Percentiles rank a stretch among this genome's conserved stretches.
Conservation (phyloP, 2,797 vertebrate species). For the Danio albolineatus region DNA sequence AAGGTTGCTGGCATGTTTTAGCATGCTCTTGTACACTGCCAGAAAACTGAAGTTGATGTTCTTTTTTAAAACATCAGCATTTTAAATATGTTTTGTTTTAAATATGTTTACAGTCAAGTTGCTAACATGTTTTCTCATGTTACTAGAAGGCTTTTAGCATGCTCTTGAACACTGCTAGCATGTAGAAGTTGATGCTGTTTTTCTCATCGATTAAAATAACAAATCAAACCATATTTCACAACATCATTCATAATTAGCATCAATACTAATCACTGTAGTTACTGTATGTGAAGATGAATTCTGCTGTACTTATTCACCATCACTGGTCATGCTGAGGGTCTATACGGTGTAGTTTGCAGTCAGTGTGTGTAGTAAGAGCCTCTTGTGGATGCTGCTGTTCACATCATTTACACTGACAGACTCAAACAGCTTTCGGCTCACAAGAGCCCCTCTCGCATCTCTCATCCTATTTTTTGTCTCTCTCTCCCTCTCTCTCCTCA, state of each 20-base stretch:
- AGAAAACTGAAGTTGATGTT: no score
- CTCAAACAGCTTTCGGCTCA: conserved; percentile 47
- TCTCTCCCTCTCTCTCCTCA: conserved; percentile 4
- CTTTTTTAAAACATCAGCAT: no score
- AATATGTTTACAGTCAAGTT: no score
- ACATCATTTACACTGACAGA: conserved; percentile 52
- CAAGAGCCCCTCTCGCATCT: conserved; percentile 40
- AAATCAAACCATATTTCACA: conserved; percentile 3
- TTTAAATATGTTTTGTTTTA: no score
- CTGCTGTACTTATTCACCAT: conserved; percentile 30
- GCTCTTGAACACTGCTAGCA: no score
- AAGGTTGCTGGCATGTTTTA: no score
- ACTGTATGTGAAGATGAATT: conserved; percentile 21
- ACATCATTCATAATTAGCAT: conserved; percentile 24
- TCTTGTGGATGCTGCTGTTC: conserved; percentile 48
- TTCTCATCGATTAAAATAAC: background rate
- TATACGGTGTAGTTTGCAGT: conserved; percentile 36
- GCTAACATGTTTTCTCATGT: no score
- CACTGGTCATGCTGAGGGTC: conserved; percentile 30
- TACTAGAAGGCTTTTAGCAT: no score
- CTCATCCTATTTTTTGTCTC: conserved; percentile 19
- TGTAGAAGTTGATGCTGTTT: no score
- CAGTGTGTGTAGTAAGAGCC: conserved; percentile 32
- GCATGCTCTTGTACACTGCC: no score
- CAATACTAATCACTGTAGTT: conserved; percentile 7